Evolutionary conservation across 1,140 invertebrate species (phyloP).

Genomic region (Magallana ariakensis): DNA sequence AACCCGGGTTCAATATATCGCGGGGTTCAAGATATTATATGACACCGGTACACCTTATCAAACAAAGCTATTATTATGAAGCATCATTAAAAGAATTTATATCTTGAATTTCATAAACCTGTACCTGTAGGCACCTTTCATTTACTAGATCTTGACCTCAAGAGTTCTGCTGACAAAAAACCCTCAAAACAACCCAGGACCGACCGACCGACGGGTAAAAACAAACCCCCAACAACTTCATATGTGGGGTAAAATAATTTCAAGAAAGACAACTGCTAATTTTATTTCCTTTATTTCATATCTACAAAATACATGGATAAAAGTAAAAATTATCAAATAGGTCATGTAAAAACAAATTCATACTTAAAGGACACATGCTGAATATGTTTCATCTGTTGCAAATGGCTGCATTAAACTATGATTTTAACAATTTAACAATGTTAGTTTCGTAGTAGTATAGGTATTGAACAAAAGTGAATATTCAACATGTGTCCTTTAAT

Average conservation of each 20-base stretch:
- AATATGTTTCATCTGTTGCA: background rate
- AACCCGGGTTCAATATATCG: too few relatives aligned
- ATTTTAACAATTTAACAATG: background rate
- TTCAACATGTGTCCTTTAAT: constrained; percentile 12
- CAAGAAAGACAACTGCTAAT: background rate
- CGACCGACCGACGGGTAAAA: too few relatives aligned
- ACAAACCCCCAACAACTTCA: too few relatives aligned
- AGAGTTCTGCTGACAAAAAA: background rate
- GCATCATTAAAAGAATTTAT: too few relatives aligned
- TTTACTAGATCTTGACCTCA: too few relatives aligned
- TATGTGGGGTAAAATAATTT: too few relatives aligned
- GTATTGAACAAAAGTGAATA: background rate
- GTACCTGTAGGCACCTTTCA: too few relatives aligned
- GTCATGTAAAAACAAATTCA: background rate
- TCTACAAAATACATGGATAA: constrained; percentile 33
- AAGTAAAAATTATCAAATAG: constrained; percentile 18
- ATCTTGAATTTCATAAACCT: too few relatives aligned
- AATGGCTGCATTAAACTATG: background rate
- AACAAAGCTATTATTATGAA: too few relatives aligned
- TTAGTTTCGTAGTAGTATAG: background rate
- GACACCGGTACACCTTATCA: too few relatives aligned
- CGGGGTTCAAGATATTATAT: too few relatives aligned
- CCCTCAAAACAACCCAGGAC: too few relatives aligned
- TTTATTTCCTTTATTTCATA: constrained; percentile 30
- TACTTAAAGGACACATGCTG: background rate